Evolutionary conservation across 2,888 invertebrate genomes (phyloP).

Genomic region (Erebia epiphron): DNA sequence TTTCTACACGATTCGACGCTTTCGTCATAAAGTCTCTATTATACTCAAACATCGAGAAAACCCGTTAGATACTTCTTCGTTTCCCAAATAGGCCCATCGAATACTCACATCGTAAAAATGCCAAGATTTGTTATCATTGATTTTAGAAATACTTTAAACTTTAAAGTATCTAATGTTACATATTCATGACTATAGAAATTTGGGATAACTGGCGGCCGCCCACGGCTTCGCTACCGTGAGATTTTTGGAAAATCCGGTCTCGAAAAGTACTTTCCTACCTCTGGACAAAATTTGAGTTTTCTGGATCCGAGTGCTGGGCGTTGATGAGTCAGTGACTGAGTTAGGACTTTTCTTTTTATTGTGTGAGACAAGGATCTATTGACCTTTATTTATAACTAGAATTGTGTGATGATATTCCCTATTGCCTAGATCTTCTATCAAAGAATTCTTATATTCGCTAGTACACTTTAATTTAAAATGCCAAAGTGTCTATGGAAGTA

Average conservation of each 20-base stretch:
- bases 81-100: conserved; percentile 13
- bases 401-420: not conserved
- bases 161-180: not conserved
- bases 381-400: not conserved
- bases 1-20: not conserved
- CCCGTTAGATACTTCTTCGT: conserved; percentile 17
- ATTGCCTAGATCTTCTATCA: not conserved
- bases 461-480: conserved; percentile 47
- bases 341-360: too few relatives aligned
- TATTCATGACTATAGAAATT: not conserved
- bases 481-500: conserved; percentile 45
- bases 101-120: conserved; percentile 12
- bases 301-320: too few relatives aligned
- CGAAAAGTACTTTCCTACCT: too few relatives aligned
- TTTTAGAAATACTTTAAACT: not conserved
- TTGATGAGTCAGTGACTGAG: too few relatives aligned
- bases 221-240: too few relatives aligned
- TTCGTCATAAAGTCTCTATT: conserved; percentile 4
- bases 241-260: too few relatives aligned
- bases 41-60: conserved; percentile 4
- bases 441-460: conserved; percentile 23
- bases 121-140: conserved; percentile 18
- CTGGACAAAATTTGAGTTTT: too few relatives aligned
- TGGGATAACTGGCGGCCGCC: too few relatives aligned
- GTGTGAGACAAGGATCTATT: not conserved